A percentile compares a stretch with the other conserved stretches of the same genome.
Conservation (phyloP, 2,797 vertebrate species). For the Hybognathus amarus region DNA sequence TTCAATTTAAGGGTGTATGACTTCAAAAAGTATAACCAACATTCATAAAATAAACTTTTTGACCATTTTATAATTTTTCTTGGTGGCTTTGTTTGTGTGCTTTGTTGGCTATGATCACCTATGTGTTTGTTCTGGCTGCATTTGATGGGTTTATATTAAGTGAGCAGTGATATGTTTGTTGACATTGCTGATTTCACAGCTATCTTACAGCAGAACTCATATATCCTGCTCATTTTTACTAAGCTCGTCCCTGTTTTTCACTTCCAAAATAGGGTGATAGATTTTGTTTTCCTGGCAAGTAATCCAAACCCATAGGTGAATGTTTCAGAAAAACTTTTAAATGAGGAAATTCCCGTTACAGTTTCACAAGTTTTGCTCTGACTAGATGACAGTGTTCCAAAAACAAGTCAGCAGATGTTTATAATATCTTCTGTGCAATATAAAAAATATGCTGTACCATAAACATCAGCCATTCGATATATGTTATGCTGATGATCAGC, state of each 20-base stretch:
- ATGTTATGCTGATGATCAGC: not conserved
- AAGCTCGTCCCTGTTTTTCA: slow-evolving; percentile 56
- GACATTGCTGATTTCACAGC: not conserved
- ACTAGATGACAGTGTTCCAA: slow-evolving; percentile 80
- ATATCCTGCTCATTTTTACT: slow-evolving; percentile 75
- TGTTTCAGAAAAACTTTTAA: slow-evolving; percentile 52
- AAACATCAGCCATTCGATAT: not conserved
- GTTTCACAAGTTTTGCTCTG: slow-evolving; percentile 60
- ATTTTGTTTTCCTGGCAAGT: slow-evolving; percentile 19
- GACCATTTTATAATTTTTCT: not conserved
- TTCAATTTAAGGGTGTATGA: not conserved
- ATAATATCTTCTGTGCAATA: not conserved
- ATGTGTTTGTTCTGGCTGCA: not conserved
- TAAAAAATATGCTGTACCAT: slow-evolving; percentile 14
- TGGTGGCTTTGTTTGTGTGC: not conserved
- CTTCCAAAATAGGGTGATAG: slow-evolving; percentile 68
- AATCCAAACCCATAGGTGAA: slow-evolving; percentile 17
- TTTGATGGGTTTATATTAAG: not conserved
- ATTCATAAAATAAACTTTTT: not conserved
- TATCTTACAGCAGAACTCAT: slow-evolving; percentile 4
- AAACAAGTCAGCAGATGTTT: not conserved
- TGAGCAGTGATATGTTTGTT: not conserved
- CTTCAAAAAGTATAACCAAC: not conserved
- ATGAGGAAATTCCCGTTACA: slow-evolving; percentile 80
- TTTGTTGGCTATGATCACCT: not conserved